These are phyloP conservation scores for Orthosia gracilis DNA, from an alignment of 2,888 invertebrate species.

Conservation along the genomic window DNA sequence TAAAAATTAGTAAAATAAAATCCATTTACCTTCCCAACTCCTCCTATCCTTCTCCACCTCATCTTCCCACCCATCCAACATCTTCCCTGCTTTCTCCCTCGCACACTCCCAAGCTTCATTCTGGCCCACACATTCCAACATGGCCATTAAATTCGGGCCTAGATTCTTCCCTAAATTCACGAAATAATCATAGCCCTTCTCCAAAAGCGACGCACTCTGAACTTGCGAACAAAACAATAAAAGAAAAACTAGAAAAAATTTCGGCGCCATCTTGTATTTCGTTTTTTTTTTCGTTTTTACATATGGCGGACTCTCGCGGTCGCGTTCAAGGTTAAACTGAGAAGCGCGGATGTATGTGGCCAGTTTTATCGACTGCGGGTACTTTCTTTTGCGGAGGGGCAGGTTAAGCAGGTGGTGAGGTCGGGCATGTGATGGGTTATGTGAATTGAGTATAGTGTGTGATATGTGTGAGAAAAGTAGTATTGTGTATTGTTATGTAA, in stretches of 20 bases:
- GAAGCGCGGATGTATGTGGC: slow-evolving; percentile 66
- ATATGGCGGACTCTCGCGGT: slow-evolving; percentile 52
- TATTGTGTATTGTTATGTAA: background rate
- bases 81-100: slow-evolving; percentile 88
- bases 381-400: slow-evolving; percentile 81
- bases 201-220: slow-evolving; percentile 82
- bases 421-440: slow-evolving; percentile 58
- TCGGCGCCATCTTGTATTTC: slow-evolving; percentile 76
- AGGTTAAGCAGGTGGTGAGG: slow-evolving; percentile 51
- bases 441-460: background rate
- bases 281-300: slow-evolving; percentile 57
- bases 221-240: slow-evolving; percentile 76
- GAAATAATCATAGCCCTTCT: slow-evolving; percentile 85
- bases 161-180: slow-evolving; percentile 83
- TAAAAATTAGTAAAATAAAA: background rate
- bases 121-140: slow-evolving; percentile 89
- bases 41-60: slow-evolving; percentile 82
- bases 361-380: slow-evolving; percentile 64
- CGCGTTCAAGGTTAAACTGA: slow-evolving; percentile 78
- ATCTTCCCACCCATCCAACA: slow-evolving; percentile 86
- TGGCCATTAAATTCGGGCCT: slow-evolving; percentile 89
- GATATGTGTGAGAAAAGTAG: background rate
- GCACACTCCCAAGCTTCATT: slow-evolving; percentile 90
- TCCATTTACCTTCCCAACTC: slow-evolving; percentile 83
- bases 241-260: slow-evolving; percentile 70